Evolutionary conservation across 53 echinoderm and acorn worm genomes (phyloP), one percentile per base, ranked within the genome.

Genomic region (Arbacia lixula): DNA sequence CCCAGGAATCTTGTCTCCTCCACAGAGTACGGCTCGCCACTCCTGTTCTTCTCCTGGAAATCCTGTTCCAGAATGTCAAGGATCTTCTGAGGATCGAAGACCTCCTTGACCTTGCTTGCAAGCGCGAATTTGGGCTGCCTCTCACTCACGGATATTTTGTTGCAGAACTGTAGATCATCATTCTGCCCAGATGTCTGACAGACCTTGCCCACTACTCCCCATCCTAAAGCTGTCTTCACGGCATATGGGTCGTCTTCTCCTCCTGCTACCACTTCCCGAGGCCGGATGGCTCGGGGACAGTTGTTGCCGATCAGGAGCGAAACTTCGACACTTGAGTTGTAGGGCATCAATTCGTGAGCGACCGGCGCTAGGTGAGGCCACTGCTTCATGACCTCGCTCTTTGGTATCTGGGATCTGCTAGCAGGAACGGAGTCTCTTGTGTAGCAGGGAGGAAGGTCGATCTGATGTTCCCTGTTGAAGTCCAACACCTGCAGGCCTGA

Each of bases 211-310:
- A 83, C 36, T 2, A 88, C 68, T 39, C 88, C 83, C 88, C 88
- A 88, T 5, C 83, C 88, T 6, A 88, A 72, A 2, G 51, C 9
- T 2, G 88, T 68, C 34, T 21, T 68, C 49, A 60, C 43, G 27
- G 63, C 74, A 73, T 88, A 88, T 6, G 84, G 88, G 12, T 88
- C 84, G 49, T 88, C 72, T 16, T 83, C 88, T 30, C 65, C 75
- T 34, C 73, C 83, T 5, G 83, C 74, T 29, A 88, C 40, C 6
- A 87, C 60, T 40, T 81, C 58, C 32, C 81, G 49, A 27, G 71
- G 87, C 12, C 71, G 87, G 16, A 87, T 36, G 28, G 80, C 82
- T 56, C 87, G 67, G 6, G 87, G 81, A 22, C 80, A 80, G 24
- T 87, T 71, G 21, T 83, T 83, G 2, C 88, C 88, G 20, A 88